phyloP scores from a whole-genome alignment of 1,140 invertebrate species.

The Meloidogyne exigua region DNA sequence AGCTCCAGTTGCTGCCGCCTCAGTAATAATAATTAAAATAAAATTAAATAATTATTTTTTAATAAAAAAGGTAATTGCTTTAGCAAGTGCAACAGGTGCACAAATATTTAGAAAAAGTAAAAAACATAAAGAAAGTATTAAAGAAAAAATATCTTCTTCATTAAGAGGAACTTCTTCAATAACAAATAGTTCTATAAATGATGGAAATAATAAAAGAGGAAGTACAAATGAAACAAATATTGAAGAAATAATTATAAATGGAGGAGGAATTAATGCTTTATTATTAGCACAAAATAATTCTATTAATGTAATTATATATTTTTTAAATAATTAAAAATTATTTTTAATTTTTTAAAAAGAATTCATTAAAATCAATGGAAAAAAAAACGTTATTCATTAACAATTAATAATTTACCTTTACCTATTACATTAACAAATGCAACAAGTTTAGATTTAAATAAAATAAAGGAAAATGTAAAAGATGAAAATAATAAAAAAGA shows the following conservation, averaged over 20 bases:
- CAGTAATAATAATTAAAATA: not conserved
- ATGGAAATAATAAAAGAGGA: not conserved
- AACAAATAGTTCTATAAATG: conserved; percentile 2
- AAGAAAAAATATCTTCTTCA: not conserved
- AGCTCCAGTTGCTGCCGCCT: conserved; percentile 17
- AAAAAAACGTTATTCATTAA: not conserved
- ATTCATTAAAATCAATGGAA: not conserved
- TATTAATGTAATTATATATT: not conserved
- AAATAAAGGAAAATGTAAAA: not conserved
- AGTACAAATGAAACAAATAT: not conserved
- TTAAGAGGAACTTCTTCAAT: not conserved
- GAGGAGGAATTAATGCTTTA: conserved; percentile 3
- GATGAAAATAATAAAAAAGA: not conserved
- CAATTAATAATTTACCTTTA: conserved; percentile 10
- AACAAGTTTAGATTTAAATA: not conserved
- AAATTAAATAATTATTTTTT: conserved; percentile 1
- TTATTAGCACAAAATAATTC: not conserved
- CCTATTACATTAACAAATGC: conserved; percentile 10
- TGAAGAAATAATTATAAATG: not conserved
- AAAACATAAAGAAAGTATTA: conserved; percentile 12
- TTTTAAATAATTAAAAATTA: not conserved
- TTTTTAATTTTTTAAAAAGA: not conserved
- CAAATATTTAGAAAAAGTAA: conserved; percentile 23
- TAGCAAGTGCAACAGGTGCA: conserved; percentile 25
- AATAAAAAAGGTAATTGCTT: conserved; percentile 8